Evolutionary conservation across 2,888 invertebrate species (phyloP).

Genomic region (Keiferia lycopersicella): DNA sequence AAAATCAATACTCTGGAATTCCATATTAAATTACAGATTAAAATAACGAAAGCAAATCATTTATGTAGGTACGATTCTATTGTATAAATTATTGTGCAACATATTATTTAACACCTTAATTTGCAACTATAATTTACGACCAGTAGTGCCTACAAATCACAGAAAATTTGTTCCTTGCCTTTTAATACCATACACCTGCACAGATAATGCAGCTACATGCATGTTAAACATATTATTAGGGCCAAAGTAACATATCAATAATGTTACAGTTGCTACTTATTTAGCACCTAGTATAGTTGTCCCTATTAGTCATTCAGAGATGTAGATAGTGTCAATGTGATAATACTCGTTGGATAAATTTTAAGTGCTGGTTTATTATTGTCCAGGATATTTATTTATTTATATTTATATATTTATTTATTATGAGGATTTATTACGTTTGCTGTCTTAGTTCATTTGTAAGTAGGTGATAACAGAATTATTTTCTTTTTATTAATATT

Average conservation of each 20-base stretch:
- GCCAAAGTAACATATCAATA: slow-evolving; percentile 17
- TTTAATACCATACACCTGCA: slow-evolving; percentile 2
- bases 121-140: not conserved
- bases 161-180: slow-evolving; percentile 8
- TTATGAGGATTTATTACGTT: not conserved
- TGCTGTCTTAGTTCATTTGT: not conserved
- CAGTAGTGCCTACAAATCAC: slow-evolving; percentile 10
- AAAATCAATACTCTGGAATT: not conserved
- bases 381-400: too few species aligned
- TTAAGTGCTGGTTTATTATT: not conserved
- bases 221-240: slow-evolving; percentile 19
- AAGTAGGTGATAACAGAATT: not conserved
- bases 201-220: slow-evolving; percentile 3
- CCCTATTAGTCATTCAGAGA: slow-evolving; percentile 5
- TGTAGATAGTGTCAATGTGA: slow-evolving; percentile 10
- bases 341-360: not conserved
- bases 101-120: not conserved
- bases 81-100: slow-evolving; percentile 1
- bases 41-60: too few species aligned
- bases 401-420: too few species aligned
- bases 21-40: too few species aligned
- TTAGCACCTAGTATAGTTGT: not conserved
- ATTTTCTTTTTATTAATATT: too few species aligned
- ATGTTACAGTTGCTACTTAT: not conserved
- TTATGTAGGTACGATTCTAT: not conserved